Conservation (phyloP, 2,888 invertebrate genomes). For the Arrhopalites spinosus region DNA sequence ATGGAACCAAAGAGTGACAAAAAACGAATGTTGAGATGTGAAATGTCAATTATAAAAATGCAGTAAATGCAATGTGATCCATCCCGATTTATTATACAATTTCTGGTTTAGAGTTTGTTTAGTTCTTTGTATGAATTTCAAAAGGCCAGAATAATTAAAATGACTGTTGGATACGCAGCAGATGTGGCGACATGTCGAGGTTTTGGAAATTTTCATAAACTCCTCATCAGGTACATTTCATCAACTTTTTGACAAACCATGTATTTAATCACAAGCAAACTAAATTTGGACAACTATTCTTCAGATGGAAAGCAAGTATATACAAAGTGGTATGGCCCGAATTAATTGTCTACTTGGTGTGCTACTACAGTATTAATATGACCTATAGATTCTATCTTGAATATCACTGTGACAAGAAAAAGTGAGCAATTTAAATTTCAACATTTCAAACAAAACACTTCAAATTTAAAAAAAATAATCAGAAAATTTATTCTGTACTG, state of each 20-base stretch:
- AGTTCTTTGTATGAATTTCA: no score
- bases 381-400: conserved; percentile 58
- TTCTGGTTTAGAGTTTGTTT: no score
- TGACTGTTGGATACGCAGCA: conserved; percentile 51
- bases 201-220: conserved; percentile 53
- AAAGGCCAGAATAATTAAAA: no score
- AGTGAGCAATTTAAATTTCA: conserved; percentile 1
- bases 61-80: no score
- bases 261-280: not conserved
- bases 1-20: no score
- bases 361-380: conserved; percentile 58
- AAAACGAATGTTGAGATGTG: no score
- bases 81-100: no score
- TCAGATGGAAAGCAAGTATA: conserved; percentile 60
- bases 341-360: conserved; percentile 57
- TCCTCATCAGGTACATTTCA: conserved; percentile 48
- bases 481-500: no score
- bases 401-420: conserved; percentile 57
- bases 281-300: not conserved
- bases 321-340: conserved; percentile 61
- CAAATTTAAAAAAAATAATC: no score
- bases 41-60: no score
- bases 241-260: not conserved
- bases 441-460: no score
- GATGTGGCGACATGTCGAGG: conserved; percentile 55